These are phyloP conservation scores for Mycetomoellerius zeteki DNA, from an alignment of 1,140 invertebrate species.

Conservation along the genomic window DNA sequence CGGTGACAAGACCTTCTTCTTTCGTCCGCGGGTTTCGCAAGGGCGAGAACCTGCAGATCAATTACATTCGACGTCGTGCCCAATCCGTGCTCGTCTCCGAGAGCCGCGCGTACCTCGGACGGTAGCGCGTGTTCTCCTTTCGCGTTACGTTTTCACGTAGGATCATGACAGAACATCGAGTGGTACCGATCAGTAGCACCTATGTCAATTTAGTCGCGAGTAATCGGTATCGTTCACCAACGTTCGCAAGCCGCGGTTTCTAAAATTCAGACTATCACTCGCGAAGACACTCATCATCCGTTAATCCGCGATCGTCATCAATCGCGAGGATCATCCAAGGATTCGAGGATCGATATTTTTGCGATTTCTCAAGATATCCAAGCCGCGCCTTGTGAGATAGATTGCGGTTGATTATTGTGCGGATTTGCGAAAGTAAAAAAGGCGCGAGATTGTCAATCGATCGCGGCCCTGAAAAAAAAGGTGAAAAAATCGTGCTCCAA, in stretches of 20 bases:
- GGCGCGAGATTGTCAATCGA: constrained; percentile 55
- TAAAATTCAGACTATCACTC: neutral
- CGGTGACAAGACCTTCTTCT: constrained; percentile 63
- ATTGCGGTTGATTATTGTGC: neutral
- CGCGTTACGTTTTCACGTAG: neutral
- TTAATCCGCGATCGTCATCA: constrained; percentile 22
- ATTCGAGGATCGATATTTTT: neutral
- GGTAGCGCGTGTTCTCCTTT: constrained; percentile 2
- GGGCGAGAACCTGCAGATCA: constrained; percentile 23
- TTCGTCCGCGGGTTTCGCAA: constrained; percentile 17
- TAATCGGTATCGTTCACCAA: constrained; percentile 9
- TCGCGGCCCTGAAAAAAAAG: constrained; percentile 7
- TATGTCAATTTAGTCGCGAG: constrained; percentile 8
- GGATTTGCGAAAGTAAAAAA: neutral
- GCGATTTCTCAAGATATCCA: neutral
- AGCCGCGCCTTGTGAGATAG: constrained; percentile 5
- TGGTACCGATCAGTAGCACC: neutral
- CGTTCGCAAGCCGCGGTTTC: neutral
- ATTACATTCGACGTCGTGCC: constrained; percentile 51
- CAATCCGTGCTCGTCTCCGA: constrained; percentile 6
- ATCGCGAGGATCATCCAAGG: constrained; percentile 8
- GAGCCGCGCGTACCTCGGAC: constrained; percentile 19
- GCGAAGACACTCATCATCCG: neutral
- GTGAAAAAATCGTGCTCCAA: neutral
- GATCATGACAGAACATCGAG: constrained; percentile 48